Percentiles rank a stretch among this genome's conserved stretches.
Evolutionary conservation across 1,140 invertebrate genomes (phyloP).

Genomic region (Cydia splendana): DNA sequence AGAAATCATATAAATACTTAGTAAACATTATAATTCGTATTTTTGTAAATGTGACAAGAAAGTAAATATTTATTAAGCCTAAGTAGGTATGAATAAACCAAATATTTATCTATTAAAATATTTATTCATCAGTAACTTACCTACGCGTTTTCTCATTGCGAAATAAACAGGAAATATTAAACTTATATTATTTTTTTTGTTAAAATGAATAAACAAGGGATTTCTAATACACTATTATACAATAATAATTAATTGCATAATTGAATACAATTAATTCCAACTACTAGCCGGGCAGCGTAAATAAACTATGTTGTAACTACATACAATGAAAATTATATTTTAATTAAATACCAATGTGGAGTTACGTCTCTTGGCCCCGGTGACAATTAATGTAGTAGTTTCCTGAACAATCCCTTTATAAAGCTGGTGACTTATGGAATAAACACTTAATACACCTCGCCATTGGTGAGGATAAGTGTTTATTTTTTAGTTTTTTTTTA

Average conservation of each 20-base stretch:
- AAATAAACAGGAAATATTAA: not conserved
- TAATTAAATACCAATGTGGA: not conserved
- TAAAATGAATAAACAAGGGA: not conserved
- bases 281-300: not conserved
- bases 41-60: too few species aligned
- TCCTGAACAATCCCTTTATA: not conserved
- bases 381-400: not conserved
- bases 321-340: not conserved
- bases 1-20: too few species aligned
- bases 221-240: not conserved
- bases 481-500: not conserved
- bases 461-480: not conserved
- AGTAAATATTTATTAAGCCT: too few species aligned
- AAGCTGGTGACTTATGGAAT: not conserved
- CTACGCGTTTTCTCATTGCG: too few species aligned
- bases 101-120: too few species aligned
- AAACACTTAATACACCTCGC: constrained; percentile 1
- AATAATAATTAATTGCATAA: too few species aligned
- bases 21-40: too few species aligned
- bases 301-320: not conserved
- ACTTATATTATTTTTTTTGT: not conserved
- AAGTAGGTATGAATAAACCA: too few species aligned
- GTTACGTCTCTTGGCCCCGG: not conserved
- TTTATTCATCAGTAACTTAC: too few species aligned
- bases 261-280: not conserved